These are phyloP conservation scores for Trochalopteron elliotii DNA, from an alignment of 2,113 vertebrate species.

Conservation along the genomic window DNA sequence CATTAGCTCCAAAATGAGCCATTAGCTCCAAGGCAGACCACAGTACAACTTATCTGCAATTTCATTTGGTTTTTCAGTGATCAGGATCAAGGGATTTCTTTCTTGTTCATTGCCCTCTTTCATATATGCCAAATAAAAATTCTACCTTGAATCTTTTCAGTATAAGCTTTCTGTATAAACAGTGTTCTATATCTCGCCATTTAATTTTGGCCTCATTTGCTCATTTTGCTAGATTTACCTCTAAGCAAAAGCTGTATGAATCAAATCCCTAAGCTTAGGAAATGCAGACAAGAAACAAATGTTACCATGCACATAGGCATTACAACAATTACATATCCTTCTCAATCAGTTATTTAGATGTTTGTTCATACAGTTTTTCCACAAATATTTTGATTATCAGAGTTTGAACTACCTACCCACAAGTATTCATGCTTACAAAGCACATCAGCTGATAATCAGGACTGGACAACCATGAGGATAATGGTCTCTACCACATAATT, in stretches of 20 bases:
- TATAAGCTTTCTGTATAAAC: neutral
- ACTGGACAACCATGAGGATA: neutral
- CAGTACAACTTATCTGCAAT: neutral
- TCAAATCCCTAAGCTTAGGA: neutral
- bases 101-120: neutral
- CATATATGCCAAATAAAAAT: neutral
- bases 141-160: neutral
- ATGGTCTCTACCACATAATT: neutral
- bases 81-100: neutral
- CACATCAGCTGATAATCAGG: neutral
- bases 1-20: neutral
- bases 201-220: neutral
- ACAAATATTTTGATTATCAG: neutral
- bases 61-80: neutral
- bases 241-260: neutral
- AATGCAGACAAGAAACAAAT: neutral
- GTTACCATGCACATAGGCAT: neutral
- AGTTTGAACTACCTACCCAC: neutral
- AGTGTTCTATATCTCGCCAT: neutral
- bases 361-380: neutral
- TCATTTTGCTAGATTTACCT: neutral
- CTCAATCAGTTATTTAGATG: neutral
- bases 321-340: neutral
- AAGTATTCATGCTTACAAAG: neutral
- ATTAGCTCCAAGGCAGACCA: neutral